Base-by-base conservation (phyloP, 2,797 vertebrate species). In the Chloroceryle amazona region DNA sequence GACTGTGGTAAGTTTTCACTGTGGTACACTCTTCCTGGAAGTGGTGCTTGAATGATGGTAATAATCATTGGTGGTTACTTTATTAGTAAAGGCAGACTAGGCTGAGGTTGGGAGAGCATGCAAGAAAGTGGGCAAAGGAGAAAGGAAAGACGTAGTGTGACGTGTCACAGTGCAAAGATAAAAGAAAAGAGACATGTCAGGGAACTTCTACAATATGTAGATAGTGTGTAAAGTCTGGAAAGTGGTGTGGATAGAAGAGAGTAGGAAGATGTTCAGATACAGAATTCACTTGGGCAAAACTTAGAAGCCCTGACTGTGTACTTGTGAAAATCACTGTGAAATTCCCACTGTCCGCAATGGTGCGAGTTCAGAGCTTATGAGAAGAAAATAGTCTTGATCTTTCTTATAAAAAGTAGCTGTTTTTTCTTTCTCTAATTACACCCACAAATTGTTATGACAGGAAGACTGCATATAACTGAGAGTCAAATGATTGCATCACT, bases 1-100 rank as follows among this genome's bases (percentile, higher is more conserved):
- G 95, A 98, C 97, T 99, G 99, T 54, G 99, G 99, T 99, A 96
- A 98, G 98, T 96, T 74, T 62, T 63, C 13, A 12, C 10, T 5
- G 1, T 28, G 54, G 37, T 23, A 17, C 7, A 11, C 31, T n/a
- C 54, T 78, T 67, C 31, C 33, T 42, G 7, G 13, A 11, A 41
- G 9, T n/a, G 42, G 12, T 51, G 9, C 35, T 22, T 58, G 33
- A 7, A 37, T 58, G 35, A 49, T 42, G 35, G 16, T 31, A 39
- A 25, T 31, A 47, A 25, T 81, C 17, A 13, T 16, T 35, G 52
- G 41, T 58, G 71, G 23, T 85, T 80, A 13, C 6, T 58, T n/a
- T 44, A 5, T 66, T 81, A 42, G 14, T 13, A 7, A 37, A 41
- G 19, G 16, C 28, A 42, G 16, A 28, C 17, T 44, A 29, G 3